Percentiles rank a stretch among this genome's conserved stretches.
These are phyloP conservation scores for Onthophagus sagittarius DNA, from an alignment of 2,888 invertebrate species.

Conservation along the genomic window DNA sequence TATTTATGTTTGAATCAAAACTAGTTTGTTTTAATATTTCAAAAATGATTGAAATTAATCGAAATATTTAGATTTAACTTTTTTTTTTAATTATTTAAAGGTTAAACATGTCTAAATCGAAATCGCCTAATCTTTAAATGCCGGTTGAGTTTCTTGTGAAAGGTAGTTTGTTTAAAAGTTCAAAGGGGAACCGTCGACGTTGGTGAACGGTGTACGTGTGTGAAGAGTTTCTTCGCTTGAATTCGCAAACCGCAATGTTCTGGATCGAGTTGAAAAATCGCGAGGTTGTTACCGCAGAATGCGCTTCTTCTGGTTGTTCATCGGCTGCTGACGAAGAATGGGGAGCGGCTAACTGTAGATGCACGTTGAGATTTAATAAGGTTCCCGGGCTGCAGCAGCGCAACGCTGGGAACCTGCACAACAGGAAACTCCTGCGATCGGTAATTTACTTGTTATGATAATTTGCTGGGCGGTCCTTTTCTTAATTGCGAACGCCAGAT, in stretches of 20 bases:
- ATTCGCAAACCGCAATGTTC: not conserved
- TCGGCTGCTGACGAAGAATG: not conserved
- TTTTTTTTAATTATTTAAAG: too few species aligned
- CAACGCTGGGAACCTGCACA: conserved; percentile 6
- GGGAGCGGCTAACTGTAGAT: not conserved
- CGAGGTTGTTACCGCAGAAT: not conserved
- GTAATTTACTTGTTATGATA: conserved; percentile 12
- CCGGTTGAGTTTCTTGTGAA: not conserved
- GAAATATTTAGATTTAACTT: too few species aligned
- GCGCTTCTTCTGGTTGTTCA: not conserved
- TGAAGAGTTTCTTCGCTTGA: not conserved
- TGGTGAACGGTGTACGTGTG: not conserved
- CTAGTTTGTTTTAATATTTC: too few species aligned
- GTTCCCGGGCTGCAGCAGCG: not conserved
- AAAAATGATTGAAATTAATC: too few species aligned
- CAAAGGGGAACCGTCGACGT: not conserved
- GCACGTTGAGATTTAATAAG: not conserved
- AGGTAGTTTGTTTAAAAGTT: not conserved
- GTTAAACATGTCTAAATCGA: too few species aligned
- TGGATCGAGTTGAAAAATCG: not conserved
- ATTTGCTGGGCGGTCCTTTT: conserved; percentile 6
- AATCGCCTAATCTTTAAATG: not conserved
- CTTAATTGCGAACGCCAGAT: not conserved
- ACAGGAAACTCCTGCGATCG: conserved; percentile 2
- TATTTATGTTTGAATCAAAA: too few species aligned